Base-by-base conservation (phyloP, 2,113 vertebrate species). In the Spilogale gracilis region DNA sequence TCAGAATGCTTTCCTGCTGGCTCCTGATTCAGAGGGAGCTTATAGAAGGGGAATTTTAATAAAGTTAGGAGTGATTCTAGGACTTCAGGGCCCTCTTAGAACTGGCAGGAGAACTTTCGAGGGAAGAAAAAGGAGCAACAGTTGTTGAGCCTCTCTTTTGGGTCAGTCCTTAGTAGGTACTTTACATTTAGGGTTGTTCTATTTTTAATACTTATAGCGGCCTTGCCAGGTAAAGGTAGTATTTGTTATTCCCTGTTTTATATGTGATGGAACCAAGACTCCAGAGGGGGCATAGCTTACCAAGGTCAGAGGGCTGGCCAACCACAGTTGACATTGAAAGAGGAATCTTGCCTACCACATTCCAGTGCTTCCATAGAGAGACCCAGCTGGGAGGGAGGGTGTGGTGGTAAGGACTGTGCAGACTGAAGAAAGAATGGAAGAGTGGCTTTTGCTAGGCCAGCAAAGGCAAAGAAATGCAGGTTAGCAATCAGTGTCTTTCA, bases 391-490 rank as follows among this genome's bases (percentile, higher is more conserved):
- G 8, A 25, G 21, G 2, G 14, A 14, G 8, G n/a, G 30, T 6
- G 16, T 32, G 8, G 11, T 30, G 10, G 14, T 2, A 10, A n/a
- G 14, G 30, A 0, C 0, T 0, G 71, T 6, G 25, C 30, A 38
- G 38, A 8, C 3, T 48, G 45, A 54, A 63, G 54, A 67, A 65
- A 32, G 17, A 60, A 21, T 9, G 25, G 54, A 69, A 45, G 27
- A 67, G n/a, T 9, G 18, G 2, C 1, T 73, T 84, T 69, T 61
- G 14, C 92, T 56, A 71, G 69, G 21, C 9, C 65, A 50, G 48
- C 38, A 11, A 92, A 73, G 82, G 25, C 60, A 63, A 43, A 89
- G 69, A 94, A 50, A 73, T 6, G 9, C 27, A n/a, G 43, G 21
- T n/a, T 74, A 58, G 84, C 80, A 50, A 45, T 20, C 65, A n/a